Evolutionary conservation across 1,140 invertebrate species (phyloP).

Genomic region (Pomacea maculata): DNA sequence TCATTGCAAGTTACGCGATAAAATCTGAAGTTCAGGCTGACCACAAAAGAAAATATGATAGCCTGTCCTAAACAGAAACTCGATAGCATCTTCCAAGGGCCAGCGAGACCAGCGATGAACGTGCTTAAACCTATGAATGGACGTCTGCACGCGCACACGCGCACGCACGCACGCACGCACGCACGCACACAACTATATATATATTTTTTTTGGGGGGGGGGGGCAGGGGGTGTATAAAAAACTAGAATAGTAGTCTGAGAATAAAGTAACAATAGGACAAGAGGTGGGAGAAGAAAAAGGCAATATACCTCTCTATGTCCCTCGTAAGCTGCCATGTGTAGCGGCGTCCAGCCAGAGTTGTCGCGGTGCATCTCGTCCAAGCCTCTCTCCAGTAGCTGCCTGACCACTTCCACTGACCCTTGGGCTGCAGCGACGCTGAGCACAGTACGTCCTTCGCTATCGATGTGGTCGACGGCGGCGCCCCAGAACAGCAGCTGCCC

Average conservation of each 20-base stretch:
- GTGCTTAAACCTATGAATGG: too few relatives aligned
- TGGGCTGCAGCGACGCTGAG: constrained; percentile 83
- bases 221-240: not conserved
- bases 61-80: too few relatives aligned
- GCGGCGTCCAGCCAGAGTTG: constrained; percentile 88
- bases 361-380: constrained; percentile 72
- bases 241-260: not conserved
- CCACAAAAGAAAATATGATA: too few relatives aligned
- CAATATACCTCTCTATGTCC: constrained; percentile 86
- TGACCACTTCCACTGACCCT: constrained; percentile 83
- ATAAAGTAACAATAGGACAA: constrained; percentile 5
- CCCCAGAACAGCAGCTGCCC: constrained; percentile 86
- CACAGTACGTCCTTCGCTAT: constrained; percentile 88
- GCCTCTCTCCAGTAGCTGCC: constrained; percentile 86
- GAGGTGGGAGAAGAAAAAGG: not conserved
- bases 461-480: constrained; percentile 88
- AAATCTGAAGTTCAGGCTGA: too few relatives aligned
- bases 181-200: not conserved
- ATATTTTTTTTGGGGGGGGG: too few relatives aligned
- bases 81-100: too few relatives aligned
- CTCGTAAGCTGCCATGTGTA: constrained; percentile 92
- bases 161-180: not conserved
- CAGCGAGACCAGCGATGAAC: too few relatives aligned
- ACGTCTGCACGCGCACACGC: not conserved
- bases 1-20: too few relatives aligned